Base-by-base conservation (phyloP, 2,113 vertebrate genomes). In the Carassius carassius region DNA sequence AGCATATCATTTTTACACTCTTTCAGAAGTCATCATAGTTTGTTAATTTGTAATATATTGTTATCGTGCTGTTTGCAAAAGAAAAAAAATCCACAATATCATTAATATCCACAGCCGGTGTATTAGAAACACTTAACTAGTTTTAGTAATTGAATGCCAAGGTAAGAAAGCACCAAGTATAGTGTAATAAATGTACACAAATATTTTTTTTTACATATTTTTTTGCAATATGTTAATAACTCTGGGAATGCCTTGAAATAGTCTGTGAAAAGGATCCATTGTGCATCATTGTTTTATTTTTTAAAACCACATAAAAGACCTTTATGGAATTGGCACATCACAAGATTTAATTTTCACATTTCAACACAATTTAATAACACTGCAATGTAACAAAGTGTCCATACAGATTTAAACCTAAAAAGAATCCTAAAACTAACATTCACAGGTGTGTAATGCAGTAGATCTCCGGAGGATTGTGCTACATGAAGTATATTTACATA, bases 321-420 rank as follows among this genome's bases (percentile, higher is more conserved):
- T 73, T 32, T 29, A 67, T 67, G 63, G 8, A 19, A 23, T 29
- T 32, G 11, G 13, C 8, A 81, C 23, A 81, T 54, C 32, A 60
- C 13, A 78, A 60, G 54, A 62, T 11, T 19, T 49, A 8, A 54
- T 32, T 75, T 51, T 51, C 67, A 78, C 54, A 78, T 78, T 60
- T 78, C 32, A 47, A 65, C 79, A 69, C 25, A 44, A 11, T 81
- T 81, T 49, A 81, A 51, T 54, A 81, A 69, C 79, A 81, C 79
- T 81, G 79, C 63, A 51, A 69, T 54, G 79, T 69, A 67, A 81
- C 79, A 69, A 81, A 51, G 62, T 11, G 17, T 67, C 23, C 41
- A 67, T 81, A 67, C n/a, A 37, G 54, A 37, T 37, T 37, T 16
- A 78, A 79, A 62, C 25, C 56, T n/a, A 60, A n/a, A 60, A 21